Evolutionary conservation across 2,797 vertebrate species (phyloP), one percentile per base, ranked within the genome.

Genomic region (Champsocephalus gunnari): DNA sequence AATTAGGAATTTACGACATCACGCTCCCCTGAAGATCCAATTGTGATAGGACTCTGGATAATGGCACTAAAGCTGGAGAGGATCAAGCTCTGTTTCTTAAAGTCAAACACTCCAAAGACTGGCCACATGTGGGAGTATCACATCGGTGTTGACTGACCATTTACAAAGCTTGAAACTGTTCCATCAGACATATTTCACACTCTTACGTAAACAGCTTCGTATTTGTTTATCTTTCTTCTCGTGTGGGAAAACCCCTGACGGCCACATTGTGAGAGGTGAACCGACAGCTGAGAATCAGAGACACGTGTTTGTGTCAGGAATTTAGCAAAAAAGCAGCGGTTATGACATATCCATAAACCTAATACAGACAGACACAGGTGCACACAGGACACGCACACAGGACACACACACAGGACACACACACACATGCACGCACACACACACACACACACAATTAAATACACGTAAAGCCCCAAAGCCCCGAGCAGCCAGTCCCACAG

Each of bases 1-100:
- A 93, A 94, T 92, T 85, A 89, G 73, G 73, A 81, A 84, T 87
- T 88, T 80, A 91, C 84, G 75, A 72, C 72, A 80, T 82, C 58
- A 75, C 51, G 32, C 9, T 76, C 60, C 68, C 56, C 70, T 55
- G 62, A 70, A 83, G 81, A 86, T 80, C 78, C 47, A 68, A 61
- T 62, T 48, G 54, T 61, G 77, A 76, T 56, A 64, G 32, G 66
- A 48, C 79, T 75, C 24, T 41, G 72, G 80, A 85, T 80, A 85
- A 85, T 21, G 41, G 50, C 68, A 61, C 58, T 55, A 56, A 70
- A 73, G 32, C 66, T 50, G 41, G 9, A 70, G 62, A 49, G 73
- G 59, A 88, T 77, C 64, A 75, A 68, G 51, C 62, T 8, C 62
- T 16, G 48, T 72, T 66, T 66, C 64, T 76, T 75, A 75, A 77